Evolutionary conservation across 2,797 vertebrate genomes (phyloP).

Genomic region (Aplochiton taeniatus): DNA sequence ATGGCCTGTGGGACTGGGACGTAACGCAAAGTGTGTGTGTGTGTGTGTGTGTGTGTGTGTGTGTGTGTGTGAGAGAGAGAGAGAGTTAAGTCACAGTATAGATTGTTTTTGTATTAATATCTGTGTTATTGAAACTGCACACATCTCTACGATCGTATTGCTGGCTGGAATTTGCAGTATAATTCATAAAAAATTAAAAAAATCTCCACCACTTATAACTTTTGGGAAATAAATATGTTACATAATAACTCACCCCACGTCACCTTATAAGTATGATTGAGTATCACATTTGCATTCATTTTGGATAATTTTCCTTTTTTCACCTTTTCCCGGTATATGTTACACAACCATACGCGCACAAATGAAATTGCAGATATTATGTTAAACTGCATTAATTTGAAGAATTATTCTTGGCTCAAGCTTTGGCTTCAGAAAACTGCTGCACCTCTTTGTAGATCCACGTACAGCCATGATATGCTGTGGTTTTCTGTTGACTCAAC

Average conservation of each 20-base stretch:
- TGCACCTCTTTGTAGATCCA: slow-evolving; percentile 29
- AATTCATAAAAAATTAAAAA: slow-evolving; percentile 13
- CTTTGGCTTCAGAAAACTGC: slow-evolving; percentile 1
- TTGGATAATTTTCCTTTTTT: slow-evolving; percentile 12
- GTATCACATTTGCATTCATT: background rate
- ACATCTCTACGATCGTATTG: slow-evolving; percentile 43
- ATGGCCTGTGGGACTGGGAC: slow-evolving; percentile 37
- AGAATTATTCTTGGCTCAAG: slow-evolving; percentile 16
- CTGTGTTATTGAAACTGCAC: slow-evolving; percentile 18
- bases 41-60: slow-evolving; percentile 17
- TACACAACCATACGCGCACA: slow-evolving; percentile 25
- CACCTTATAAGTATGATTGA: slow-evolving; percentile 34
- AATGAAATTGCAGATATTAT: slow-evolving; percentile 49
- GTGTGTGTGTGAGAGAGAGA: slow-evolving; percentile 6
- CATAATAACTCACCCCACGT: slow-evolving; percentile 37
- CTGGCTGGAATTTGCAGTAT: slow-evolving; percentile 35
- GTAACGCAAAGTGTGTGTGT: slow-evolving; percentile 26
- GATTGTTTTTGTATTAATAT: too few relatives aligned
- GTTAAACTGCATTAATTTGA: slow-evolving; percentile 41
- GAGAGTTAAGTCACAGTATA: too few relatives aligned
- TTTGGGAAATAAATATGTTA: slow-evolving; percentile 42
- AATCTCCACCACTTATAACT: slow-evolving; percentile 46
- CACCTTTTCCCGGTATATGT: slow-evolving; percentile 37
- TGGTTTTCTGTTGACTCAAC: slow-evolving; percentile 43
- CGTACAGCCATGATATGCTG: slow-evolving; percentile 36